Evolutionary conservation across 1,140 invertebrate genomes (phyloP), one percentile per base, ranked within the genome.

Genomic region (Frieseomelitta varia): DNA sequence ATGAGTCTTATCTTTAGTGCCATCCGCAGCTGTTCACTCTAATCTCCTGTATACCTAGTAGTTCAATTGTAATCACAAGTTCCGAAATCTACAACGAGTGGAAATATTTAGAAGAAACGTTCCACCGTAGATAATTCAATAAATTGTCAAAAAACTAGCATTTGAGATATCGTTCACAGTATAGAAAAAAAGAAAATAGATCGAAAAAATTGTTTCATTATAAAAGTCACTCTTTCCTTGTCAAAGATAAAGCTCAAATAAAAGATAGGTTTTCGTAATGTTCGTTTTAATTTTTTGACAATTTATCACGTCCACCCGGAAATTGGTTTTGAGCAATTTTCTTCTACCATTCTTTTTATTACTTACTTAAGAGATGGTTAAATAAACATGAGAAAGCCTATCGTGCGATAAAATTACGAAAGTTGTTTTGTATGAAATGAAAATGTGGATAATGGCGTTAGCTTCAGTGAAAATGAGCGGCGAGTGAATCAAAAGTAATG

Each of bases 301-400:
- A 56, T 55, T 58, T 27, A 53, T 30, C 14, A 10, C 19, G 34
- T 78, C 12, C 1, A 30, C 2, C 27, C 14, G 4, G 6, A 56
- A 56, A 82, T 67, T 27, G 10, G 14, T 84, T 72, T 84, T 84
- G 81, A 84, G 81, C 81, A 84, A 84, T 27, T 34, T 63, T 47
- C 53, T 30, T 11, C 30, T 6, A 21, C 39, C 58, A 65, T 39
- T 39, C 56, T 56, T 24, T 47, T 12, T 58, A n/a, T 53, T 21
- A 51, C 30, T 30, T 39, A 10, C 39, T 0, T 47, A n/a, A n/a
- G 17, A 51, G 21, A 15, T 51, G 12, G 30, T 11, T 8, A 39
- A 51, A 21, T 77, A 65, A 77, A 77, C 51, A 51, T 47, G 27
- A 63, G 19, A 76, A 27, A 61, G 39, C 8, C 17, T 14, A 11